Evolutionary conservation across 35 echinoderm and acorn worm species (phyloP), one percentile per base, ranked within the genome.

Genomic region (Apostichopus parvimensis): DNA sequence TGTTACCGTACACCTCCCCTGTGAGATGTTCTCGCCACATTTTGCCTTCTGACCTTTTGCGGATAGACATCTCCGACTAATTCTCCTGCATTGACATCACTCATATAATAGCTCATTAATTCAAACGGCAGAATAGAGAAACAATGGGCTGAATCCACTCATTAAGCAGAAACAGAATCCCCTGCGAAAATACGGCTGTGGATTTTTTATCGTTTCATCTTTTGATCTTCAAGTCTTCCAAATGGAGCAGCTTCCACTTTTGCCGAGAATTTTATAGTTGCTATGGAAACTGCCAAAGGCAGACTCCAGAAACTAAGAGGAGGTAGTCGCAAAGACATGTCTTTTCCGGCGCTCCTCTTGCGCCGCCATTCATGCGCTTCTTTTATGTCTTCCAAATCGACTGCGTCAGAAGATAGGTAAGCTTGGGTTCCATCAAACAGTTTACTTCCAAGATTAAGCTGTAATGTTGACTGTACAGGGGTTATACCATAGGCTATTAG

Each of bases 371-470:
- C 89, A 14, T 91, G 89, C 59, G 89, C 89, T 79, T 77, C 89
- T 24, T 91, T 91, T 60, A 91, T 91, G 89, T 91, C 89, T 91
- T 91, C 89, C 89, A 91, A 79, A 59, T 91, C 89, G 26, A 56
- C 26, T 79, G 25, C 34, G 6, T 57, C 61, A 78, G 89, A 91
- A 9, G 89, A 79, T 78, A 78, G 89, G 89, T 61, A 61, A 9
- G 58, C 12, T 61, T 61, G 12, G 12, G 12, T 11, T 0, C 34
- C 34, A 4, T 45, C 34, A 45, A 61, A 61, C 12, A 1, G 8
- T 61, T 61, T 8, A 9, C 12, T 25, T 78, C 8, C 20, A 9
- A 78, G 8, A 78, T 24, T 24, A 78, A 9, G 34, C 17, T 22
- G 8, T 78, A 78, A 17, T 78, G 20, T 78, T 78, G 77, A 24